Evolutionary conservation across 2,797 vertebrate species (phyloP).

Genomic region (Chelidonichthys spinosus): DNA sequence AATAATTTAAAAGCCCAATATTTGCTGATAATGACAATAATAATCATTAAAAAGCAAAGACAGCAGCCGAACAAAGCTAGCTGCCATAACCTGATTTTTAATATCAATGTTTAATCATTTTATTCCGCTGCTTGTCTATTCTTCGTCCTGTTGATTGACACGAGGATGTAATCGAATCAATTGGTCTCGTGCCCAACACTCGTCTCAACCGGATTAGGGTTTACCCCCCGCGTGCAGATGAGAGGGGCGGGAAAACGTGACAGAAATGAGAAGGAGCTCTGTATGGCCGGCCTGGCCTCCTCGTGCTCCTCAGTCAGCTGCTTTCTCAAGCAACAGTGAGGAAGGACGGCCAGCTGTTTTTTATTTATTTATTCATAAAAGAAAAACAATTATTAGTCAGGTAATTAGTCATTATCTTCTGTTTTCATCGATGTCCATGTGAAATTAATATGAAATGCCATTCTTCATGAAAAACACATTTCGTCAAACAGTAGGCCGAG

Average conservation of each 20-base stretch:
- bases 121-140: neutral
- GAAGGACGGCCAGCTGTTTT: no score
- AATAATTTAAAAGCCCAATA: neutral
- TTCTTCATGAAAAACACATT: neutral
- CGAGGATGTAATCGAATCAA: slow-evolving; percentile 63
- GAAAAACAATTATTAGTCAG: no score
- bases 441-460: slow-evolving; percentile 12
- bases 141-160: slow-evolving; percentile 53
- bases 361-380: no score
- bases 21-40: neutral
- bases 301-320: neutral
- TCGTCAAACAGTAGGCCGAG: neutral
- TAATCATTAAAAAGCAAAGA: neutral
- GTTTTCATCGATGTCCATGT: neutral
- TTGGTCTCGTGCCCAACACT: slow-evolving; percentile 70
- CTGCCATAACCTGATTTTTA: neutral
- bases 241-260: slow-evolving; percentile 50
- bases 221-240: slow-evolving; percentile 46
- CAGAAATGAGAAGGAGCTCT: slow-evolving; percentile 54
- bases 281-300: slow-evolving; percentile 10
- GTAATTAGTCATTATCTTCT: neutral
- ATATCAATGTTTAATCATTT: neutral
- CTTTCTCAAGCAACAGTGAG: neutral
- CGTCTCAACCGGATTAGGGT: slow-evolving; percentile 68
- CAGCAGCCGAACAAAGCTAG: neutral